Percentiles rank a stretch among this genome's conserved stretches.
Evolutionary conservation across 2,888 invertebrate species (phyloP).

Genomic region (Mythimna albipuncta): DNA sequence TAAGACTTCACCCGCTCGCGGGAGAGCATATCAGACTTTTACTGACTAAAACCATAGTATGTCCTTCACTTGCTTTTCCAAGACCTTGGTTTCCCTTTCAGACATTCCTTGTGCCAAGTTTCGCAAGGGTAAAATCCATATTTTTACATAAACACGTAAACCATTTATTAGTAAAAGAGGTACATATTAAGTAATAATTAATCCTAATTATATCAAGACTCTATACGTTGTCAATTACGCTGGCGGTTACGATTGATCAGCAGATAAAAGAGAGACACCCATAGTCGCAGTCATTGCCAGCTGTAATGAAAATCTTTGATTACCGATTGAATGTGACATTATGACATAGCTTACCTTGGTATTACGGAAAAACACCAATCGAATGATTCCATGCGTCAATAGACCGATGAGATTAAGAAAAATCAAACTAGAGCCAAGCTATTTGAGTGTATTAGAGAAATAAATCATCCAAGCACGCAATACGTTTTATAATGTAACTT

Average conservation of each 20-base stretch:
- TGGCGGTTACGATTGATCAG: neutral
- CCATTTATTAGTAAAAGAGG: too few species aligned
- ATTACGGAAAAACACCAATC: slow-evolving; percentile 20
- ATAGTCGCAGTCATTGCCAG: slow-evolving; percentile 9
- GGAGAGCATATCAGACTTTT: too few species aligned
- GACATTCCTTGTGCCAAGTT: too few species aligned
- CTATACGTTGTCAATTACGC: neutral
- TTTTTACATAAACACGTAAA: too few species aligned
- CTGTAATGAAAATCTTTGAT: slow-evolving; percentile 11
- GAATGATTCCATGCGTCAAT: slow-evolving; percentile 36
- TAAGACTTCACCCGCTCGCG: too few species aligned
- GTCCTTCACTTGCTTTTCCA: too few species aligned
- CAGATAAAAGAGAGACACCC: neutral
- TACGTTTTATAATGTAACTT: slow-evolving; percentile 20
- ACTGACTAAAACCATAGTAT: too few species aligned
- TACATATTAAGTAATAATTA: neutral
- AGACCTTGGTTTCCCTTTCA: too few species aligned
- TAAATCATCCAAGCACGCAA: slow-evolving; percentile 37
- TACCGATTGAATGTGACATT: slow-evolving; percentile 4
- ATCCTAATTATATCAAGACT: neutral
- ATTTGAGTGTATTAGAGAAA: slow-evolving; percentile 30
- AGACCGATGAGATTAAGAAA: slow-evolving; percentile 35
- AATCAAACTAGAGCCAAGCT: slow-evolving; percentile 40
- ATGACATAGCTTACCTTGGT: slow-evolving; percentile 2
- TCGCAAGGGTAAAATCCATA: too few species aligned